A percentile compares a stretch with the other conserved stretches of the same genome.
Conservation (phyloP, 2,888 invertebrate species). For the Drosophila eohydei region DNA sequence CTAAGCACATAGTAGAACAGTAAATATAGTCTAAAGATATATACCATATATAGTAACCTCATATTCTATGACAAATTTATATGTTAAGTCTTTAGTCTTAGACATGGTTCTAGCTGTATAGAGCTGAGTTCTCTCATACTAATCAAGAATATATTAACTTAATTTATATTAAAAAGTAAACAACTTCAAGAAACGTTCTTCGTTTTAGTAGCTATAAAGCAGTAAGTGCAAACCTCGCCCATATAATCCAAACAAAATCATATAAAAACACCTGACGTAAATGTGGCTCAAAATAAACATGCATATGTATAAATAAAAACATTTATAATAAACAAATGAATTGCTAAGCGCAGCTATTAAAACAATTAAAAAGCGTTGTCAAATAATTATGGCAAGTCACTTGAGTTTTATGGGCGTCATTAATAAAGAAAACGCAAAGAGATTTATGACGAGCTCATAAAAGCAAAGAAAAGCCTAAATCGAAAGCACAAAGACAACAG, state of each 20-base stretch:
- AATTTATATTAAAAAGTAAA: not conserved
- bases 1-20: too few relatives aligned
- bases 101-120: too few relatives aligned
- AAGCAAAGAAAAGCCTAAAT: conserved; percentile 16
- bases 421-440: conserved; percentile 4
- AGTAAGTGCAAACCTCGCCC: too few relatives aligned
- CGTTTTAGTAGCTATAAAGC: not conserved
- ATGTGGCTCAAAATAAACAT: not conserved
- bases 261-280: not conserved
- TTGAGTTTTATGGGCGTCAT: conserved; percentile 33
- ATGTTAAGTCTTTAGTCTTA: too few relatives aligned
- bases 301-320: too few relatives aligned
- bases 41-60: too few relatives aligned
- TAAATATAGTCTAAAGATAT: too few relatives aligned
- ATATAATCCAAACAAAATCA: too few relatives aligned
- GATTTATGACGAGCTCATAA: conserved; percentile 30
- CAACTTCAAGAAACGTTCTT: not conserved
- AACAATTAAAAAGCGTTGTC: conserved; percentile 55
- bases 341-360: conserved; percentile 11
- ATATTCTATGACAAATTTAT: too few relatives aligned
- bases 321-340: conserved; percentile 8
- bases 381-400: conserved; percentile 59
- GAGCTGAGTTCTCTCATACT: not conserved
- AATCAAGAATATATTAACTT: not conserved
- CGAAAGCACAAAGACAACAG: conserved; percentile 20